Conservation (phyloP, 2,113 vertebrate species). For the Guaruba guarouba region DNA sequence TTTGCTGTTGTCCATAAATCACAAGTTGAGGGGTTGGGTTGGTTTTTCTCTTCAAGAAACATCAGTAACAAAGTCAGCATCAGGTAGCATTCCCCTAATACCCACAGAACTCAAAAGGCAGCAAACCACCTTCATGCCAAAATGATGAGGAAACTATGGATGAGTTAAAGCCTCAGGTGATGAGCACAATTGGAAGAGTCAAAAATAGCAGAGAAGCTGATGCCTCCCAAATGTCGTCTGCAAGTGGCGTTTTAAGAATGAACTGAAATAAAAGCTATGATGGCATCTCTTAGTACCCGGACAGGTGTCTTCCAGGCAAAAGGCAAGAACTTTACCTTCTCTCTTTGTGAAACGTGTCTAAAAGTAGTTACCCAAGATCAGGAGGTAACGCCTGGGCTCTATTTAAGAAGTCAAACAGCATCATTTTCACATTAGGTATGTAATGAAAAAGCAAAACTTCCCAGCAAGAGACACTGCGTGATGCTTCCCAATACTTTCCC, state of each 20-base stretch:
- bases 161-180: neutral
- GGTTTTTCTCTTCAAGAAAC: neutral
- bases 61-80: neutral
- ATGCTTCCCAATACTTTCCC: neutral
- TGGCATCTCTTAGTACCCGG: neutral
- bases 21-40: neutral
- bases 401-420: neutral
- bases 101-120: neutral
- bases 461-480: neutral
- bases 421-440: rapidly evolving
- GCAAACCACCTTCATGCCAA: neutral
- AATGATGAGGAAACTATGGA: neutral
- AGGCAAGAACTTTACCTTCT: neutral
- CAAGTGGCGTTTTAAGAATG: neutral
- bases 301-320: neutral
- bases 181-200: neutral
- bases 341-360: neutral
- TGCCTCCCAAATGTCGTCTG: neutral
- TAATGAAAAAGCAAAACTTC: neutral
- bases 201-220: neutral
- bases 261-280: neutral
- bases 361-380: neutral
- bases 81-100: neutral
- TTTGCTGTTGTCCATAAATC: neutral
- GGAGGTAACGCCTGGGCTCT: neutral